Evolutionary conservation across 2,888 invertebrate species (phyloP).

Genomic region (Drosophila maculinotata): DNA sequence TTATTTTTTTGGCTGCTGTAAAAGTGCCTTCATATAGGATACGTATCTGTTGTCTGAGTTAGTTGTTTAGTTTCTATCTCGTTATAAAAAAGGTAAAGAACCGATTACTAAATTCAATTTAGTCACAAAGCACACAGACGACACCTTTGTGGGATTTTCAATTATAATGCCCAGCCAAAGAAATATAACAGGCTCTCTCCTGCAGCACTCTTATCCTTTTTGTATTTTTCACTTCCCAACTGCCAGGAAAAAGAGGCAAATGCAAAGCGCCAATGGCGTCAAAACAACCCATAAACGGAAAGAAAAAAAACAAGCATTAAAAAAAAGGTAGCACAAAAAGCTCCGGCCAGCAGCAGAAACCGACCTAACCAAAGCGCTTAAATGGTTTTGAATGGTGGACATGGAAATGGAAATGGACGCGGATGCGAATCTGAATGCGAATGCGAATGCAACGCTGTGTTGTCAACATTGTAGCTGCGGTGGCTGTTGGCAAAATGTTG

Average conservation of each 20-base stretch:
- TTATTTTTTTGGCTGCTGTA: neutral
- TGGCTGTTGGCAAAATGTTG: constrained; percentile 56
- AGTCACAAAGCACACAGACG: constrained; percentile 74
- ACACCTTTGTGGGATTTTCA: constrained; percentile 79
- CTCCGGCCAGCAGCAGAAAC: constrained; percentile 39
- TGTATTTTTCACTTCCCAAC: constrained; percentile 12
- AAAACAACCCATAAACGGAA: constrained; percentile 72
- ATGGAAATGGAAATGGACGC: constrained; percentile 52
- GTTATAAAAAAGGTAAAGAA: constrained; percentile 43
- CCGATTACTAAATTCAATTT: constrained; percentile 79
- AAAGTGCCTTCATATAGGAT: constrained; percentile 2
- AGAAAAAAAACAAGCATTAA: constrained; percentile 29
- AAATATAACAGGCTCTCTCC: constrained; percentile 64
- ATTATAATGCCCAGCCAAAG: constrained; percentile 70
- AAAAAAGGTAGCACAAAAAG: constrained; percentile 30
- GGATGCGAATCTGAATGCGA: constrained; percentile 21
- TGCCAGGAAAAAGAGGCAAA: constrained; percentile 58
- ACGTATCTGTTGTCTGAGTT: constrained; percentile 10
- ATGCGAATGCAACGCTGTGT: constrained; percentile 45
- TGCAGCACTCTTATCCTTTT: constrained; percentile 14
- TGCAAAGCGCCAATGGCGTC: constrained; percentile 69
- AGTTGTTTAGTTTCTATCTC: constrained; percentile 48
- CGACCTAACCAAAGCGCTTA: constrained; percentile 68
- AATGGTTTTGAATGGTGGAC: constrained; percentile 77
- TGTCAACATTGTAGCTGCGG: constrained; percentile 76